Base-by-base conservation (phyloP, 2,113 vertebrate genomes). In the Salvelinus namaycush region DNA sequence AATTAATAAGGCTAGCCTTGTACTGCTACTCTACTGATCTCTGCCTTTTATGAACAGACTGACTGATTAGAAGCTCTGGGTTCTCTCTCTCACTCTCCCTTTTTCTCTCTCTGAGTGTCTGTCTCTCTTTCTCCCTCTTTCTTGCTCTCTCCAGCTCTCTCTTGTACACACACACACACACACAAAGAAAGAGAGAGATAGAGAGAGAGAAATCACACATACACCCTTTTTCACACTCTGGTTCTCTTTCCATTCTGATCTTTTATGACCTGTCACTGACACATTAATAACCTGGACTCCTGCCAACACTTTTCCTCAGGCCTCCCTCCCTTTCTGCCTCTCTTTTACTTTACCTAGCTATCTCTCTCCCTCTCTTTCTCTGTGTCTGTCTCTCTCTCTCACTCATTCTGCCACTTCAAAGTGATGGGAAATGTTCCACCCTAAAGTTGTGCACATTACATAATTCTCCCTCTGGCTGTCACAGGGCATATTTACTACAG, bases 221-320 rank as follows among this genome's bases (percentile, higher is more conserved):
- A 39, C 67, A 27, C 70, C 24, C 70, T 4, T 20, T 73, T 26
- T 22, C 34, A 14, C 16, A 29, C 72, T 5, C 57, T 5, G n/a
- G 20, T 29, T 31, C n/a, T 24, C 26, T 65, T 59, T 49, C 31
- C n/a, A 18, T 65, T 70, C 54, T 70, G 31, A 70, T 60, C 68
- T 64, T 80, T 79, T 70, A 75, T 22, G 59, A 76, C 71, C 84
- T 83, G 84, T 76, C 79, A 79, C 64, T 64, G 39, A 68, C 48
- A 31, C 79, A 67, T 82, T 77, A 82, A 79, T 79, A 75, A 79
- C 34, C 66, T 77, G 68, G 76, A 48, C n/a, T 6, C 26, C 70
- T 72, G 84, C 81, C 81, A 77, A 34, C 65, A 29, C 39, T 59
- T 65, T 64, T 77, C 81, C 81, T 68, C 69, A n/a, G 51, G 62